Evolutionary conservation across 2,113 vertebrate genomes (phyloP).

Genomic region (Beaufortia kweichowensis): DNA sequence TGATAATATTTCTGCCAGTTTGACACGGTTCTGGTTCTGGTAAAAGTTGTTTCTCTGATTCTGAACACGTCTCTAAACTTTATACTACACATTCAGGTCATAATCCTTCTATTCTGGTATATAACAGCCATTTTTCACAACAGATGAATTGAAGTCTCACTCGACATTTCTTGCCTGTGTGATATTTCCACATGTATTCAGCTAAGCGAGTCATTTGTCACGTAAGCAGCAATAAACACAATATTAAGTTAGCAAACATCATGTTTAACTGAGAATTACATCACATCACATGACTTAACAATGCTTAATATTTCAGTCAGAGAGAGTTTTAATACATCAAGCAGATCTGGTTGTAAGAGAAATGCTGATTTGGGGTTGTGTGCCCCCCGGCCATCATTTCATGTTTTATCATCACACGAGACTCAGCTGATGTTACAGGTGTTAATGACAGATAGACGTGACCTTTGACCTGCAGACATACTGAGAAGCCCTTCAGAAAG

Average conservation of each 20-base stretch:
- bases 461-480: constrained; percentile 9
- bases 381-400: constrained; percentile 19
- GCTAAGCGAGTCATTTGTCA: too few species aligned
- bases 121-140: too few species aligned
- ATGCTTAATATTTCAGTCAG: constrained; percentile 14
- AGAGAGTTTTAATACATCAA: constrained; percentile 30
- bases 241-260: neutral
- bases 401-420: constrained; percentile 31
- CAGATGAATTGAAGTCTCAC: too few species aligned
- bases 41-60: too few species aligned
- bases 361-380: constrained; percentile 24
- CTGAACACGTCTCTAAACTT: too few species aligned
- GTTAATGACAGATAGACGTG: constrained; percentile 1
- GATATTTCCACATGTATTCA: too few species aligned
- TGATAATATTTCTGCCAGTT: too few species aligned
- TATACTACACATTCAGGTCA: too few species aligned
- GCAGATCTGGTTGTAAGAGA: constrained; percentile 20
- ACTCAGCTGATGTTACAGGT: constrained; percentile 25
- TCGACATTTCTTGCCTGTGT: too few species aligned
- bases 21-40: too few species aligned
- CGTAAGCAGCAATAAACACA: too few species aligned
- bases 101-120: too few species aligned
- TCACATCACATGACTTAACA: neutral
- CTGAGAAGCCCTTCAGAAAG: constrained; percentile 17
- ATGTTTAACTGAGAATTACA: neutral